Evolutionary conservation across 2,113 vertebrate genomes (phyloP), one percentile per base, ranked within the genome.

Genomic region (Saccopteryx bilineata): DNA sequence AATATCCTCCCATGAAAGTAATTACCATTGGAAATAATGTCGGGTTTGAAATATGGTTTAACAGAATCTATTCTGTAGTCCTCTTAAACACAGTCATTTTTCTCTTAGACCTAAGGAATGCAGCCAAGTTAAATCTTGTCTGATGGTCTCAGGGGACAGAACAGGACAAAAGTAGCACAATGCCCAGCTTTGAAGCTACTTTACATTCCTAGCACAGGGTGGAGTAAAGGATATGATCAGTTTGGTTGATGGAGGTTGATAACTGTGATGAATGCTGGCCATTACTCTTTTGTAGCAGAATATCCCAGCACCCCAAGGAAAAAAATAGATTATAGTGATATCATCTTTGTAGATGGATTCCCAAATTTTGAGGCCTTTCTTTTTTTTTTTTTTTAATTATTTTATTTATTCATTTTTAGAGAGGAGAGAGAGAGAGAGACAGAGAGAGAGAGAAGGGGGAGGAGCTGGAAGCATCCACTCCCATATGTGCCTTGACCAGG

Each of bases 1-100:
- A 99, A 97, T 99, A 99, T 82, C 99, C 99, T 97, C 99, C 99
- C 50, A 99, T 99, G 99, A 99, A 99, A 99, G 99, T 99, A 98
- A 99, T 98, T 96, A 91, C 89, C 69, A 15, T 92, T 96, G 58
- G 66, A 95, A 97, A 91, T 87, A 54, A n/a, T 31, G 50, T 87
- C 0, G 46, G 65, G 56, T 89, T 88, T 97, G 88, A 94, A 90
- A 88, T 93, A 52, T 19, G 66, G 28, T 63, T 94, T 79, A 88
- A 76, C 1, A 5, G 68, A 60, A 33, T 78, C 31, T 26, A 5
- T 95, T 86, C 39, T 66, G 54, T 78, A 33, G 46, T 95, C 91
- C 74, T 94, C 68, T 69, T 87, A 83, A 86, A 66, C 54, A 24
- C 11, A 71, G 52, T 78, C 58, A 24, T 85, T 87, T 88, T 93